Conservation (phyloP, 2,888 invertebrate genomes). For the Reticulitermes lucifugus region DNA sequence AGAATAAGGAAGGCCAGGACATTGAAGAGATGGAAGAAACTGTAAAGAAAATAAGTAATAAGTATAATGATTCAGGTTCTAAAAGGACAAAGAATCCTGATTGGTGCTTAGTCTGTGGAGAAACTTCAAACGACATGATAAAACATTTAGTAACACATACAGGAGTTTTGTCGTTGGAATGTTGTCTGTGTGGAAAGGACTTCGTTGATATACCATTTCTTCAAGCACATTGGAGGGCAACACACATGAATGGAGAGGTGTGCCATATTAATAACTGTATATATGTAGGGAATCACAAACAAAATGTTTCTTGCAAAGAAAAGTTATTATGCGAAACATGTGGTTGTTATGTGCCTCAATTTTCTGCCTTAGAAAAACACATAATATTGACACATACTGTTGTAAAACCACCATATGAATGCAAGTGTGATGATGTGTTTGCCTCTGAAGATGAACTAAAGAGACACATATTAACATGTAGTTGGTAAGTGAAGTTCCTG, state of each 20-base stretch:
- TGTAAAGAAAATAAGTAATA: not conserved
- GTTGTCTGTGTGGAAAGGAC: constrained; percentile 26
- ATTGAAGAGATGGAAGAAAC: not conserved
- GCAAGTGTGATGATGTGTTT: constrained; percentile 15
- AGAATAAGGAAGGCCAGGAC: too few species aligned
- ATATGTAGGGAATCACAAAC: constrained; percentile 24
- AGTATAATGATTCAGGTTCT: not conserved
- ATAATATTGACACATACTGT: constrained; percentile 20
- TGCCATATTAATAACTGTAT: constrained; percentile 7
- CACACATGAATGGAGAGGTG: constrained; percentile 16
- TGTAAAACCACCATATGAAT: constrained; percentile 12
- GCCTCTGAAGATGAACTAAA: constrained; percentile 8
- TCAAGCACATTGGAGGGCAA: constrained; percentile 22
- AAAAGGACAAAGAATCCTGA: not conserved
- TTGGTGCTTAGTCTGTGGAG: constrained; percentile 19
- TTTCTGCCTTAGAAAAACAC: constrained; percentile 33
- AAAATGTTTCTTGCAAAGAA: not conserved
- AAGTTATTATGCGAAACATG: constrained; percentile 18
- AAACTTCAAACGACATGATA: constrained; percentile 8
- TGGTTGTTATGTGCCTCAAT: constrained; percentile 34
- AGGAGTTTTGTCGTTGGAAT: not conserved
- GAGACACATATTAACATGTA: constrained; percentile 28
- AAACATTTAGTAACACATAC: constrained; percentile 12
- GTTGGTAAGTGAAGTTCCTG: constrained; percentile 25
- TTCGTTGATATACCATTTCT: constrained; percentile 28